Percentiles rank a stretch among this genome's conserved stretches.
phyloP scores from a whole-genome alignment of 2,113 vertebrate species.

The Hucho hucho region DNA sequence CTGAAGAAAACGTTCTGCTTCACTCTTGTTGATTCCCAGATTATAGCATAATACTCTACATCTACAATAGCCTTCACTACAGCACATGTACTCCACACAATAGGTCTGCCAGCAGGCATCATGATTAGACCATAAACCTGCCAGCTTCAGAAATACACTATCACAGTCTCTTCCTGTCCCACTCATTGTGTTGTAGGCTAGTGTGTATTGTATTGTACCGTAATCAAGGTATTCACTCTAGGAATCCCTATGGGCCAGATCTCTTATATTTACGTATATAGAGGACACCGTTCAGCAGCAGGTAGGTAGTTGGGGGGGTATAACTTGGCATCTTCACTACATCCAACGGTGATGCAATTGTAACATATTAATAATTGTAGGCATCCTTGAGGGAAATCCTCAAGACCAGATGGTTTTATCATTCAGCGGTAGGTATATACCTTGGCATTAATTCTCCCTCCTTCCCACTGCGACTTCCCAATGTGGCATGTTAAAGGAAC shows the following conservation, averaged over 20 bases:
- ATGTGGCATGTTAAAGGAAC: conserved; percentile 50
- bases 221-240: conserved; percentile 33
- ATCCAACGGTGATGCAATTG: too few relatives aligned
- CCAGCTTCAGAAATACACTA: conserved; percentile 44
- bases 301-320: neutral
- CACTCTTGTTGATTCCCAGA: too few relatives aligned
- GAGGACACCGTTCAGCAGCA: neutral
- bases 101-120: conserved; percentile 40
- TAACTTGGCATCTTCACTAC: neutral
- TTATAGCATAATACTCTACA: neutral
- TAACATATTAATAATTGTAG: conserved; percentile 21
- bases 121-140: conserved; percentile 58
- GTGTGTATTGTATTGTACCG: conserved; percentile 43
- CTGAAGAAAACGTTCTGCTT: too few relatives aligned
- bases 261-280: too few relatives aligned
- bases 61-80: neutral
- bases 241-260: neutral
- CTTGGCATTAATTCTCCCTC: conserved; percentile 15
- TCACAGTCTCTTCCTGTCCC: conserved; percentile 55
- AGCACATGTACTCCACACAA: conserved; percentile 51
- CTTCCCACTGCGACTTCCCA: conserved; percentile 14
- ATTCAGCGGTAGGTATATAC: conserved; percentile 33
- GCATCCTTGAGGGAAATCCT: conserved; percentile 43
- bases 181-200: conserved; percentile 16
- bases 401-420: conserved; percentile 58